Conservation (phyloP, 2,888 invertebrate genomes). For the Acrobasis repandana region DNA sequence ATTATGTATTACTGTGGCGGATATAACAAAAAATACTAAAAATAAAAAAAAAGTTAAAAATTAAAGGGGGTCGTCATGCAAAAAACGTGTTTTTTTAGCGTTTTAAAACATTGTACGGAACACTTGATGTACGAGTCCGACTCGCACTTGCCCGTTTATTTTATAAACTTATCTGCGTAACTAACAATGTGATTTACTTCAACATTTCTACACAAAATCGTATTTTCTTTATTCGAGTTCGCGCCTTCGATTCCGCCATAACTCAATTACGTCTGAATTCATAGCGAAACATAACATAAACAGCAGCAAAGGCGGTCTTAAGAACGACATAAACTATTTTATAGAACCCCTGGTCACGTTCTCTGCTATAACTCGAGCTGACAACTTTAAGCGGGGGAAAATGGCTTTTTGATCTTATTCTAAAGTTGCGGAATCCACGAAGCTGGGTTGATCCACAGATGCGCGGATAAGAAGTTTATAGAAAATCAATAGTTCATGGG, state of each 20-base stretch:
- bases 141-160: no score
- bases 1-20: no score
- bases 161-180: no score
- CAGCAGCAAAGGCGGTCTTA: conserved; percentile 33
- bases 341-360: conserved; percentile 64
- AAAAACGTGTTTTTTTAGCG: no score
- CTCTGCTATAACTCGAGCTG: conserved; percentile 63
- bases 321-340: conserved; percentile 51
- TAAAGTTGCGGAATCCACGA: conserved; percentile 35
- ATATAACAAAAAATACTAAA: no score
- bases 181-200: background rate
- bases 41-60: no score
- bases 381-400: conserved; percentile 63
- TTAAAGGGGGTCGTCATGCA: no score
- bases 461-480: conserved; percentile 23
- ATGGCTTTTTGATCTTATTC: conserved; percentile 70
- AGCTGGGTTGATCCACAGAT: conserved; percentile 26
- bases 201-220: background rate
- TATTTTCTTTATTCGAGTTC: background rate
- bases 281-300: conserved; percentile 34
- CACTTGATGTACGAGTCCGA: no score
- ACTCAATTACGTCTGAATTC: conserved; percentile 21
- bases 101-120: no score
- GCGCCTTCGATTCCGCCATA: conserved; percentile 10
- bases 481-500: conserved; percentile 21